Conservation (phyloP, 2,888 invertebrate species). For the Lasioglossum marginatum region DNA sequence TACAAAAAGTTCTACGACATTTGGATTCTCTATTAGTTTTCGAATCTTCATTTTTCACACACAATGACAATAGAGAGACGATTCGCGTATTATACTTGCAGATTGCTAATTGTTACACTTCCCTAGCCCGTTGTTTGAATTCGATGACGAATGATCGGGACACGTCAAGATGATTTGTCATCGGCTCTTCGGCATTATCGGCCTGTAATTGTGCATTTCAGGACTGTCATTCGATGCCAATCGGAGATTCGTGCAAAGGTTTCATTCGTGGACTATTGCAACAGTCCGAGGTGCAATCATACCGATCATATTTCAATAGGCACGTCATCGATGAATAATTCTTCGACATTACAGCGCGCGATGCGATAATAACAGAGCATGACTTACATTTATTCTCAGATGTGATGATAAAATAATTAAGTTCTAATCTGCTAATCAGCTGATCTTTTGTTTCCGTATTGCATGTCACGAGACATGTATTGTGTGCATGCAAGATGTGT, state of each 20-base stretch:
- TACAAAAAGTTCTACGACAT: too few species aligned
- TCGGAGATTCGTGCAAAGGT: slow-evolving; percentile 7
- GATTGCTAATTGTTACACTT: not conserved
- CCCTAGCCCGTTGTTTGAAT: not conserved
- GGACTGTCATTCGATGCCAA: slow-evolving; percentile 10
- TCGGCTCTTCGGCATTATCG: slow-evolving; percentile 28
- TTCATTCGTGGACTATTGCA: slow-evolving; percentile 17
- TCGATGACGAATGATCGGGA: slow-evolving; percentile 9
- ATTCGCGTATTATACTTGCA: not conserved
- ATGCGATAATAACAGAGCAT: not conserved
- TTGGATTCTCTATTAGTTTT: not conserved
- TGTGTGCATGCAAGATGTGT: not conserved
- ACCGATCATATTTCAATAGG: slow-evolving; percentile 28
- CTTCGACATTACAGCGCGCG: not conserved
- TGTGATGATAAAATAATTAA: not conserved
- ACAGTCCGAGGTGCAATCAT: slow-evolving; percentile 12
- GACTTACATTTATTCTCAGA: not conserved
- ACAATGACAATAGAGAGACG: not conserved
- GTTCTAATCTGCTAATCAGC: not conserved
- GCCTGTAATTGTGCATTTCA: slow-evolving; percentile 39
- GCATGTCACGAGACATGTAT: not conserved
- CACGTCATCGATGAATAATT: slow-evolving; percentile 35
- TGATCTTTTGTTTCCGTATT: not conserved
- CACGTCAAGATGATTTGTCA: slow-evolving; percentile 28
- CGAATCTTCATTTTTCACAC: not conserved